phyloP scores from a whole-genome alignment of 1,140 invertebrate species.

The Zaprionus taronus region DNA sequence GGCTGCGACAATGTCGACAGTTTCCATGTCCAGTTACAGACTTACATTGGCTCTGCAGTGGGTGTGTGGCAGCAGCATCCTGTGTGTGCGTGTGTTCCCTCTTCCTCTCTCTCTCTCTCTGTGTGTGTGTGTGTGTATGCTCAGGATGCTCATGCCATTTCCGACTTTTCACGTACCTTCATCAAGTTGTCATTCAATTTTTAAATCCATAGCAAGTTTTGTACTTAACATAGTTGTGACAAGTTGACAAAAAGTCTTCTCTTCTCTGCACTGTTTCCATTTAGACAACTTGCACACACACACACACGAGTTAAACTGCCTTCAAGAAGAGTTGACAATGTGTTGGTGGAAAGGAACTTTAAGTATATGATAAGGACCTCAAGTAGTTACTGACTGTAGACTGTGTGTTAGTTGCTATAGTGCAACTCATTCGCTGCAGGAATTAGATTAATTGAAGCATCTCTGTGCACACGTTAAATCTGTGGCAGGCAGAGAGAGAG shows the following conservation, averaged over 20 bases:
- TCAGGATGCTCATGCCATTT: constrained; percentile 66
- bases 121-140: not conserved
- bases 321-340: constrained; percentile 1
- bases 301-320: constrained; percentile 35
- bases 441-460: constrained; percentile 13
- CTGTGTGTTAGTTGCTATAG: not conserved
- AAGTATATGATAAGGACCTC: constrained; percentile 4
- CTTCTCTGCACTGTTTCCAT: constrained; percentile 47
- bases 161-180: constrained; percentile 82
- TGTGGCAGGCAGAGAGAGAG: not conserved
- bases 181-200: constrained; percentile 83
- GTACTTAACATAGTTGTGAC: constrained; percentile 83
- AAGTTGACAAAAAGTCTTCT: constrained; percentile 77
- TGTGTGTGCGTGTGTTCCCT: not conserved
- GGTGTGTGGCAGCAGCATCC: constrained; percentile 11
- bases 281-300: constrained; percentile 70
- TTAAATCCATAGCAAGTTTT: constrained; percentile 83
- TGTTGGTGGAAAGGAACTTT: not conserved
- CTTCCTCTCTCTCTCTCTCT: not conserved
- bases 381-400: not conserved
- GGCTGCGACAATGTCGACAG: constrained; percentile 61
- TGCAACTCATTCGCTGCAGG: not conserved
- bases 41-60: constrained; percentile 31
- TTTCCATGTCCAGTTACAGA: constrained; percentile 24
- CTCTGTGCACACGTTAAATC: not conserved